Conservation (phyloP, 2,113 vertebrate species). For the Callospermophilus lateralis region DNA sequence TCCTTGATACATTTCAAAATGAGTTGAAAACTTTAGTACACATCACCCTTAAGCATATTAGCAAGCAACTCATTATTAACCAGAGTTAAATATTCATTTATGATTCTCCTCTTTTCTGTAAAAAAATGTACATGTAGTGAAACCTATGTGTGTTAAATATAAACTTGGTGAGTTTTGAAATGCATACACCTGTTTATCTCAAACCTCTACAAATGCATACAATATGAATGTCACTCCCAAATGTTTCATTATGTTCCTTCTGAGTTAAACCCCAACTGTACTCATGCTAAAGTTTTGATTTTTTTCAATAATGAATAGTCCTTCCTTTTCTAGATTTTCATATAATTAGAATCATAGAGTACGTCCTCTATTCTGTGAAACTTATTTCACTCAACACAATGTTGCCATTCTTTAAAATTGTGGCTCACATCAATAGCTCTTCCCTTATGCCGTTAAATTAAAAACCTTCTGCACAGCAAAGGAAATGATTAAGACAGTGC, state of each 20-base stretch:
- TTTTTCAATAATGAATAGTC: not conserved
- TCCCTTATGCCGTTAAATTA: not conserved
- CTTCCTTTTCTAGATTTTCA: constrained; percentile 21
- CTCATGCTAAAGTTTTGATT: not conserved
- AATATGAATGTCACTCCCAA: not conserved
- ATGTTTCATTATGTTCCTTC: not conserved
- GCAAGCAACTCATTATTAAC: not conserved
- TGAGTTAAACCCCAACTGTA: not conserved
- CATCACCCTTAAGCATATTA: not conserved
- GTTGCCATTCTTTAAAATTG: not conserved
- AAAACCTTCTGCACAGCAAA: too few relatives aligned
- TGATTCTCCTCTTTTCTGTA: not conserved
- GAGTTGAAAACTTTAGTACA: not conserved
- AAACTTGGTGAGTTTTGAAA: not conserved
- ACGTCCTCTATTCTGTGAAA: not conserved
- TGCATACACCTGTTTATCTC: not conserved
- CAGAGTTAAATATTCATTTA: not conserved
- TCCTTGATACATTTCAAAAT: not conserved
- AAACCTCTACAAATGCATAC: not conserved
- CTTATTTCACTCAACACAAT: not conserved
- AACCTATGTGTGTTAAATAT: not conserved
- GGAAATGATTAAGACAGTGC: too few relatives aligned
- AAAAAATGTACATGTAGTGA: not conserved
- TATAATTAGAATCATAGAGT: not conserved
- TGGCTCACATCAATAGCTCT: not conserved